phyloP scores from a whole-genome alignment of 2,113 vertebrate genomes.

The Falco punctatus region DNA sequence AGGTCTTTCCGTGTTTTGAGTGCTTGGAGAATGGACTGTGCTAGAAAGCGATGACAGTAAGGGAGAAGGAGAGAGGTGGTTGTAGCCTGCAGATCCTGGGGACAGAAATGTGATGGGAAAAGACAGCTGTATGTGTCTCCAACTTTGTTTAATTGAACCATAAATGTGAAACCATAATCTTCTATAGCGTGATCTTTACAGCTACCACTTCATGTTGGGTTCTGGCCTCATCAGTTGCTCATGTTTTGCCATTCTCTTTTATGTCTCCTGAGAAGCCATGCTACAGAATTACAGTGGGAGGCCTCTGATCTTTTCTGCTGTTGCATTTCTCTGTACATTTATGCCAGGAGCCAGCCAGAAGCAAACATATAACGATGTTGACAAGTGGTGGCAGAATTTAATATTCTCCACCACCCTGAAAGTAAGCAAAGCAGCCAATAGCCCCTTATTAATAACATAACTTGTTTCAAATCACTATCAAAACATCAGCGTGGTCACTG shows the following conservation, averaged over 20 bases:
- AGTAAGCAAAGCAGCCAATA: background rate
- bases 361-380: background rate
- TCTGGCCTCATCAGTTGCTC: background rate
- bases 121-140: background rate
- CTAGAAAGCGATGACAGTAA: background rate
- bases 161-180: background rate
- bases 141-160: background rate
- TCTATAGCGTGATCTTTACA: background rate
- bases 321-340: background rate
- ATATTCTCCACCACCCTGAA: background rate
- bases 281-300: background rate
- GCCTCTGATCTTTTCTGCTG: background rate
- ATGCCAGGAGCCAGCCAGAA: background rate
- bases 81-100: background rate
- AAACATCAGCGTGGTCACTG: background rate
- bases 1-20: background rate
- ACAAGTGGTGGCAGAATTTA: background rate
- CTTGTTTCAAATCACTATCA: background rate
- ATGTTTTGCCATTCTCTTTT: background rate
- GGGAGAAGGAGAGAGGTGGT: background rate
- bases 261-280: background rate
- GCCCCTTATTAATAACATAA: background rate
- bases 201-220: background rate
- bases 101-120: background rate
- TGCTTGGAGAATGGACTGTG: background rate